Conservation (phyloP, 2,888 invertebrate species). For the Sclerodermus sp. region DNA sequence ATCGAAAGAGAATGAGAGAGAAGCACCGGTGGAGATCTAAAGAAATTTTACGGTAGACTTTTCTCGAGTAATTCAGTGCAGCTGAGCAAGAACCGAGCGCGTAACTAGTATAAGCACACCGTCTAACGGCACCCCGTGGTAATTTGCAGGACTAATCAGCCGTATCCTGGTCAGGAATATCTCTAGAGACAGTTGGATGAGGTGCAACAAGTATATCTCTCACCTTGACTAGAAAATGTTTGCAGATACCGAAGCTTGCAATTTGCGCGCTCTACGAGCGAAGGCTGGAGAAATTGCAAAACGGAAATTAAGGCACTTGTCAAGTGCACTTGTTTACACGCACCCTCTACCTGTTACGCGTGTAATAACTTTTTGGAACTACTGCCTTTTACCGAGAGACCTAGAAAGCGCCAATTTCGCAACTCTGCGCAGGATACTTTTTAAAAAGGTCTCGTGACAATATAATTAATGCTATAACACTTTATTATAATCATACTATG, state of each 20-base stretch:
- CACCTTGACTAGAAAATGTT: conserved; percentile 4
- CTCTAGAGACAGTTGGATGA: background rate
- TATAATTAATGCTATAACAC: too few relatives aligned
- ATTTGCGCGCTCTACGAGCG: background rate
- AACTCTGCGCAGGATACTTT: too few relatives aligned
- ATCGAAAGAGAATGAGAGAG: background rate
- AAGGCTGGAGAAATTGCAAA: background rate
- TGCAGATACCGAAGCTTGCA: background rate
- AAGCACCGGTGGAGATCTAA: too few relatives aligned
- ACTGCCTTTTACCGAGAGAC: too few relatives aligned
- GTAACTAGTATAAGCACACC: conserved; percentile 10
- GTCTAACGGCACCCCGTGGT: conserved; percentile 20
- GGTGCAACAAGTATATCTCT: conserved; percentile 9
- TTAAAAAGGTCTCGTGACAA: too few relatives aligned
- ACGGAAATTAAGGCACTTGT: too few relatives aligned
- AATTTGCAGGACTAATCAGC: conserved; percentile 24
- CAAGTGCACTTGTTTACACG: too few relatives aligned
- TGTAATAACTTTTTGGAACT: too few relatives aligned
- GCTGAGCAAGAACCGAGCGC: conserved; percentile 9
- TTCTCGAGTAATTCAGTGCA: conserved; percentile 20
- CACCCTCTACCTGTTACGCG: too few relatives aligned
- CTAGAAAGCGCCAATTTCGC: too few relatives aligned
- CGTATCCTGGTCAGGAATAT: conserved; percentile 9
- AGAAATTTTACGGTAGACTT: conserved; percentile 14
- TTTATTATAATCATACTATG: too few relatives aligned